Conservation (phyloP, 2,797 vertebrate species). For the Mycteria americana region DNA sequence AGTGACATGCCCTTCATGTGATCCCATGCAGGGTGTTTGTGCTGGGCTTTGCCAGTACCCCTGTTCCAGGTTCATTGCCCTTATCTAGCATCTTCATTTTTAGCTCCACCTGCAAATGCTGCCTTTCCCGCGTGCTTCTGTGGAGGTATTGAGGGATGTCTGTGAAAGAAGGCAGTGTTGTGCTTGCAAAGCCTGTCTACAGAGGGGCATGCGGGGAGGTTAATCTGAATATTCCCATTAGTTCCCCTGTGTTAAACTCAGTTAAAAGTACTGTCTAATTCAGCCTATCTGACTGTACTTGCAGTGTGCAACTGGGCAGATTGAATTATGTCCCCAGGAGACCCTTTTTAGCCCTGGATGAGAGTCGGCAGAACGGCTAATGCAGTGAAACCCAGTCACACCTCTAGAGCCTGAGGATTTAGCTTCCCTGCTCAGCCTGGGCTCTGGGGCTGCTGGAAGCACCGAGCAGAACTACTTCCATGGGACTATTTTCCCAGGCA, state of each 20-base stretch:
- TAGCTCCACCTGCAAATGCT: background rate
- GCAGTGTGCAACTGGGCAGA: background rate
- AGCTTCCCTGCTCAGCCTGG: background rate
- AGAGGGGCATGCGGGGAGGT: background rate
- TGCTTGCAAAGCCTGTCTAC: background rate
- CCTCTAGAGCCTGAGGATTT: background rate
- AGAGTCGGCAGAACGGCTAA: background rate
- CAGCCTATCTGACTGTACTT: background rate
- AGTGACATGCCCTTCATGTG: background rate
- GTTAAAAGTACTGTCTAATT: background rate
- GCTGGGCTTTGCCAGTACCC: background rate
- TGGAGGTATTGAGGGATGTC: background rate
- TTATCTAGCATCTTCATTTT: background rate
- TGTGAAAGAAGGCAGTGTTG: background rate
- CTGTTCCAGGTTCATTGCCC: background rate
- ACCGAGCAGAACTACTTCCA: background rate
- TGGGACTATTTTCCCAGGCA: background rate
- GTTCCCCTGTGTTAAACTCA: slow-evolving; percentile 11
- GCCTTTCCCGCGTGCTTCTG: background rate
- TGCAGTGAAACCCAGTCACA: background rate
- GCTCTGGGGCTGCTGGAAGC: background rate
- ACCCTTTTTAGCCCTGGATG: background rate
- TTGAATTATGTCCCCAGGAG: background rate
- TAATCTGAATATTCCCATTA: slow-evolving; percentile 37
- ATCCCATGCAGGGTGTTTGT: background rate